phyloP scores from a whole-genome alignment of 2,888 invertebrate genomes.

The Morpho helenor region DNA sequence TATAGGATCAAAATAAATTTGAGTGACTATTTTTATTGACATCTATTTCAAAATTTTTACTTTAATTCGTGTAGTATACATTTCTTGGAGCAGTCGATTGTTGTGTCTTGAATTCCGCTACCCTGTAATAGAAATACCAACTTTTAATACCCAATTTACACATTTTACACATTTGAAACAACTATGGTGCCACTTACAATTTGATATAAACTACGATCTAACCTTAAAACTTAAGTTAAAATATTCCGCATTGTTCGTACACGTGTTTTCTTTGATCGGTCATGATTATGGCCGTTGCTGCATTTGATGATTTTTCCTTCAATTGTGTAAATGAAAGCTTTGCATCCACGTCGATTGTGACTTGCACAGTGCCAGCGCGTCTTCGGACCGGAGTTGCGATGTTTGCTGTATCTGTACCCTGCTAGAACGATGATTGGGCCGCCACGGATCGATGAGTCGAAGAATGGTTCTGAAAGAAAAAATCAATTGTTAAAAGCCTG shows the following conservation, averaged over 20 bases:
- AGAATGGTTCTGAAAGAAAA: constrained; percentile 15
- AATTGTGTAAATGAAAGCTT: constrained; percentile 32
- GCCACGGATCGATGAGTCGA: constrained; percentile 17
- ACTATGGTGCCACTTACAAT: constrained; percentile 15
- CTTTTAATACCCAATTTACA: not conserved
- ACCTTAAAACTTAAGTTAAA: not conserved
- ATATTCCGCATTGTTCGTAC: constrained; percentile 1
- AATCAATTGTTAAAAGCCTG: not conserved
- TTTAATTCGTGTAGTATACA: not conserved
- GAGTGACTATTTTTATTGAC: too few species aligned
- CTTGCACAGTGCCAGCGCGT: constrained; percentile 27
- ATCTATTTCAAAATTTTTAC: not conserved
- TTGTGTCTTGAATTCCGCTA: not conserved
- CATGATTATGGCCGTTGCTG: constrained; percentile 31
- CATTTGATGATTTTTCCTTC: constrained; percentile 25
- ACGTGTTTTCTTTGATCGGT: constrained; percentile 7
- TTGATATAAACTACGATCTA: not conserved
- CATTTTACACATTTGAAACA: not conserved
- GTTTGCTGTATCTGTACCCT: constrained; percentile 31
- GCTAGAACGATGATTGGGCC: constrained; percentile 31
- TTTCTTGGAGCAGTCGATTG: not conserved
- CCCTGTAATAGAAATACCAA: constrained; percentile 10
- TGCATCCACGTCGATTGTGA: constrained; percentile 30
- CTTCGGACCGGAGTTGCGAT: constrained; percentile 17
- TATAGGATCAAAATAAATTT: too few species aligned